Evolutionary conservation across 2,797 vertebrate species (phyloP).

Genomic region (Sitta carolinensis): DNA sequence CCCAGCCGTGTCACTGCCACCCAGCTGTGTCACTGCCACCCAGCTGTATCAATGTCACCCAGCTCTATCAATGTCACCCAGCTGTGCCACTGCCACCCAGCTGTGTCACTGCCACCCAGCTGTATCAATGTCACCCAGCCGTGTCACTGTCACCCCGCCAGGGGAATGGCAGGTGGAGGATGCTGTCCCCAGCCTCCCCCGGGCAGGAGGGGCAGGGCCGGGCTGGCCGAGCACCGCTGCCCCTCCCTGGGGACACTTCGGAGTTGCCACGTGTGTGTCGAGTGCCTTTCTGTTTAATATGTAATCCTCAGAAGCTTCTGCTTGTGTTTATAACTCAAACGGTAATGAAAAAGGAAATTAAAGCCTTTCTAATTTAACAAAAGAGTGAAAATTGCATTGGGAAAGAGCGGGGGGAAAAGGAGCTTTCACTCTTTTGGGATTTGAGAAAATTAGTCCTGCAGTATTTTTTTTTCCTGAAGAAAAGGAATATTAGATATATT

Average conservation of each 20-base stretch:
- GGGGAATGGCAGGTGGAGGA: neutral
- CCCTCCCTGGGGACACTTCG: neutral
- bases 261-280: neutral
- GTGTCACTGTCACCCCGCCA: neutral
- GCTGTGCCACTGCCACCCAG: too few relatives aligned
- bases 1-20: too few relatives aligned
- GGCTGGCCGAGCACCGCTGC: neutral
- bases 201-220: neutral
- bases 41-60: too few relatives aligned
- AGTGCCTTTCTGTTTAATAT: neutral
- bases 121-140: too few relatives aligned
- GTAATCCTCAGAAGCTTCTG: neutral
- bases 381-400: constrained; percentile 38
- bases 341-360: constrained; percentile 58
- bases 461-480: constrained; percentile 1
- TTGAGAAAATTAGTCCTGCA: constrained; percentile 46
- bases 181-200: neutral
- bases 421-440: constrained; percentile 12
- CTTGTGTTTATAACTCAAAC: constrained; percentile 50
- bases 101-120: too few relatives aligned
- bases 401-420: neutral
- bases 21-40: too few relatives aligned
- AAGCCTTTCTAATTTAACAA: constrained; percentile 55
- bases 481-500: constrained; percentile 23
- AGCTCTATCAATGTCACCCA: too few relatives aligned